A percentile compares a stretch with the other conserved stretches of the same genome.
phyloP scores from a whole-genome alignment of 2,797 vertebrate genomes.

The Amblyopsis hoosieri region DNA sequence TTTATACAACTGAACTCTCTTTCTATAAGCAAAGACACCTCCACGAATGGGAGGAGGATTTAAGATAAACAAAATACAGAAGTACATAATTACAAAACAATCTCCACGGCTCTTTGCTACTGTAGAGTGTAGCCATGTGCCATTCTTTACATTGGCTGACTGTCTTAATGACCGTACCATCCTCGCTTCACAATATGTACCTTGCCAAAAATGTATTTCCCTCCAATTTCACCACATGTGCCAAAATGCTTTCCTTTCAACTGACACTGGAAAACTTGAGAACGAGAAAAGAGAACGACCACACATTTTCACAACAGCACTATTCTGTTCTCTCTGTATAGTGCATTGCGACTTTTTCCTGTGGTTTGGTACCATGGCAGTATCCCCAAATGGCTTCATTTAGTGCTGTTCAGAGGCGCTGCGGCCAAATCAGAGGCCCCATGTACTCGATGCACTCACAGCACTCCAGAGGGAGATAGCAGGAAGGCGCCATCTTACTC shows the following conservation, averaged over 20 bases:
- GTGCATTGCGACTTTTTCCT: conserved; percentile 27
- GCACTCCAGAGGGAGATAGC: conserved; percentile 33
- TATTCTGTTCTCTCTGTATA: conserved; percentile 29
- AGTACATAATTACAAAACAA: conserved; percentile 46
- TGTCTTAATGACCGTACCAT: conserved; percentile 27
- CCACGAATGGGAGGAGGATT: conserved; percentile 21
- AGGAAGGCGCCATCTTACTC: conserved; percentile 48
- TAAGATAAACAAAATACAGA: conserved; percentile 62
- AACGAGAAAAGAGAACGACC: conserved; percentile 9
- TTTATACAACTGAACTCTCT: conserved; percentile 18
- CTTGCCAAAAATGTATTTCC: conserved; percentile 12
- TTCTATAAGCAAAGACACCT: conserved; percentile 27
- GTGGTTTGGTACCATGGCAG: conserved; percentile 51
- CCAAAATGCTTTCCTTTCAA: conserved; percentile 20
- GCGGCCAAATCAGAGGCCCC: conserved; percentile 45
- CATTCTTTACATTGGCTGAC: conserved; percentile 20
- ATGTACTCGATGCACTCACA: conserved; percentile 31
- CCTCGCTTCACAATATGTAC: conserved; percentile 16
- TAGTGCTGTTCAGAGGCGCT: conserved; percentile 38
- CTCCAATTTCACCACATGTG: conserved; percentile 11
- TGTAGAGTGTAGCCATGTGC: not conserved
- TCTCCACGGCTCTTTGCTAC: conserved; percentile 14
- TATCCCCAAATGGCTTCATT: conserved; percentile 51
- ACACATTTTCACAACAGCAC: conserved; percentile 25
- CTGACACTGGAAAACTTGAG: conserved; percentile 9